Conservation (phyloP, 2,888 invertebrate genomes). For the Cryptocheilus praepositus region DNA sequence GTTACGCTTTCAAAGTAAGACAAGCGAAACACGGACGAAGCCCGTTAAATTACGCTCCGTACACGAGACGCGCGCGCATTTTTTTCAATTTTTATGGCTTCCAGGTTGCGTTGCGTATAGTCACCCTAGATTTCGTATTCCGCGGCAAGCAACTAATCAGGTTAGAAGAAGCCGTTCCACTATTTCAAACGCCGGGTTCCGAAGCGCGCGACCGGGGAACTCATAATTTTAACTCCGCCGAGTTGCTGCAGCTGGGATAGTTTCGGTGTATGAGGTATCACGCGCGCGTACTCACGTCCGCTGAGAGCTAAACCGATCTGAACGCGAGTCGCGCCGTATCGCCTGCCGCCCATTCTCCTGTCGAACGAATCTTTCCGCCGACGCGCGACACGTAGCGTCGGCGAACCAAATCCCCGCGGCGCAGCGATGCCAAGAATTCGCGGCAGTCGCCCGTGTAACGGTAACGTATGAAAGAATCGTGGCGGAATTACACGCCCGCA, state of each 20-base stretch:
- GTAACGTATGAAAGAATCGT: too few species aligned
- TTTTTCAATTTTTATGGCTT: conserved; percentile 46
- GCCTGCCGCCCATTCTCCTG: too few species aligned
- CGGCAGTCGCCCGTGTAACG: not conserved
- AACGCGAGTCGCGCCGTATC: too few species aligned
- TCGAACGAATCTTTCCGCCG: too few species aligned
- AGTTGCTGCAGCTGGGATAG: too few species aligned
- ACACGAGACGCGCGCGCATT: conserved; percentile 4
- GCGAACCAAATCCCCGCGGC: not conserved
- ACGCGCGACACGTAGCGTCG: not conserved
- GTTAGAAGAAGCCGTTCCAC: conserved; percentile 45
- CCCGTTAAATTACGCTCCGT: conserved; percentile 28
- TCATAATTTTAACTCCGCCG: conserved; percentile 12
- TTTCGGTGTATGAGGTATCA: not conserved
- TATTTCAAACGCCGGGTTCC: not conserved
- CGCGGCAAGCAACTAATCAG: conserved; percentile 41
- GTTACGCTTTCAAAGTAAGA: conserved; percentile 27
- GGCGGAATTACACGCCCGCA: too few species aligned
- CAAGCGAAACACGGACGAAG: conserved; percentile 37
- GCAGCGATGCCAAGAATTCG: not conserved
- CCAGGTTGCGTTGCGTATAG: conserved; percentile 28
- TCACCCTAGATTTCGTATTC: conserved; percentile 47
- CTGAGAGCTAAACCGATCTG: too few species aligned
- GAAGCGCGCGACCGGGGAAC: not conserved
- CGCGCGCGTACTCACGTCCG: not conserved